phyloP scores from a whole-genome alignment of 1,140 invertebrate genomes.

The Drosophila tristis region DNA sequence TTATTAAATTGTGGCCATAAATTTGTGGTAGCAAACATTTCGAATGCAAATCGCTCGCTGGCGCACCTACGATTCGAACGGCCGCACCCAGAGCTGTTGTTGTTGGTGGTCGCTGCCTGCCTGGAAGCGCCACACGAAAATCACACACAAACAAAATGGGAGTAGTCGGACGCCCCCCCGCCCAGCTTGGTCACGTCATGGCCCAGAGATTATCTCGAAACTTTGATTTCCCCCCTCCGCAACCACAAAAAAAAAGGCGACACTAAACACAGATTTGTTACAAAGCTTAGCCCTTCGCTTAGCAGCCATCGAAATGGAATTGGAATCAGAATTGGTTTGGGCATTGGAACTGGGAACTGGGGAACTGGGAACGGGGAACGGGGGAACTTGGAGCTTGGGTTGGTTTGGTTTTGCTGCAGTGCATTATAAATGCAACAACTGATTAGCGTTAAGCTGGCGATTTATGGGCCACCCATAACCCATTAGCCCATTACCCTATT shows the following conservation, averaged over 20 bases:
- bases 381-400: constrained; percentile 7
- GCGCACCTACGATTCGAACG: constrained; percentile 43
- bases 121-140: constrained; percentile 47
- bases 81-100: constrained; percentile 42
- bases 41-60: constrained; percentile 58
- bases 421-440: constrained; percentile 73
- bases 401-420: constrained; percentile 21
- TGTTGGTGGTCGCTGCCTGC: neutral
- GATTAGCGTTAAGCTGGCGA: constrained; percentile 71
- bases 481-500: constrained; percentile 6
- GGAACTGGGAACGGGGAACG: neutral
- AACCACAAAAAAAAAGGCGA: constrained; percentile 13
- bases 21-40: constrained; percentile 52
- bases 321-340: constrained; percentile 20
- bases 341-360: no score
- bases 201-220: constrained; percentile 61
- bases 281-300: constrained; percentile 59
- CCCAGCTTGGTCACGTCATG: constrained; percentile 43
- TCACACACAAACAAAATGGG: constrained; percentile 47
- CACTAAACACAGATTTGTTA: constrained; percentile 62
- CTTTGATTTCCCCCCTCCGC: constrained; percentile 40
- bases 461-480: constrained; percentile 52
- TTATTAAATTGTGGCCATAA: constrained; percentile 75
- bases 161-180: neutral
- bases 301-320: constrained; percentile 4